These are phyloP conservation scores for Cromileptes altivelis DNA, from an alignment of 2,113 vertebrate genomes.

Conservation along the genomic window DNA sequence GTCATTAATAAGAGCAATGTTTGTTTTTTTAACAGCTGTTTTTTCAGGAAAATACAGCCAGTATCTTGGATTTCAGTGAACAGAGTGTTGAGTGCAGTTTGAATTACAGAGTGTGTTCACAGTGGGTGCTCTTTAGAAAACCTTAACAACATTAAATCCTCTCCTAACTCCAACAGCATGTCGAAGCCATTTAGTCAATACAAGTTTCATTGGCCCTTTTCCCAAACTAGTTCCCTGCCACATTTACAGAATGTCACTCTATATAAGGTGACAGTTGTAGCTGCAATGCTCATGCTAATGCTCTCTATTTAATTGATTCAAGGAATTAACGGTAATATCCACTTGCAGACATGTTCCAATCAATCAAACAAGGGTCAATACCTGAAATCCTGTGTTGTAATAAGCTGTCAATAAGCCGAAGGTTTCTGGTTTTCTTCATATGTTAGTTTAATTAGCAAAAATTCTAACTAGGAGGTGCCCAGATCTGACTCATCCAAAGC, in stretches of 20 bases:
- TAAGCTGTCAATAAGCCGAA: background rate
- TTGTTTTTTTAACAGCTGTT: background rate
- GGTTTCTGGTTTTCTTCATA: background rate
- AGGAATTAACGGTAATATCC: background rate
- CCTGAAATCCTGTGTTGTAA: background rate
- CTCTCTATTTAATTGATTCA: background rate
- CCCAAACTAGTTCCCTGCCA: slow-evolving; percentile 19
- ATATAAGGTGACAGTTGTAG: slow-evolving; percentile 4
- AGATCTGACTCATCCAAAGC: background rate
- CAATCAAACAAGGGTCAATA: slow-evolving; percentile 11
- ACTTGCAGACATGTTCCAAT: background rate
- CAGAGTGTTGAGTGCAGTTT: slow-evolving; percentile 11
- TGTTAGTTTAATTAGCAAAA: background rate
- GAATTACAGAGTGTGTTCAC: background rate
- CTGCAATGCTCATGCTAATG: background rate
- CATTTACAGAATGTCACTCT: background rate
- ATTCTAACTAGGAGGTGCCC: background rate
- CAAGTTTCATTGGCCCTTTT: slow-evolving; percentile 5
- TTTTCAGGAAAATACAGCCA: background rate
- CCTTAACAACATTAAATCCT: slow-evolving; percentile 5
- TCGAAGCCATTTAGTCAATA: slow-evolving; percentile 28
- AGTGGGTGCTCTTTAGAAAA: slow-evolving; percentile 6
- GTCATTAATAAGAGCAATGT: background rate
- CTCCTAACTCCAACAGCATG: slow-evolving; percentile 3
- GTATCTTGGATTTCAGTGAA: background rate